Evolutionary conservation across 1,140 invertebrate species (phyloP), one percentile per base, ranked within the genome.

Genomic region (Bombus sylvicola): DNA sequence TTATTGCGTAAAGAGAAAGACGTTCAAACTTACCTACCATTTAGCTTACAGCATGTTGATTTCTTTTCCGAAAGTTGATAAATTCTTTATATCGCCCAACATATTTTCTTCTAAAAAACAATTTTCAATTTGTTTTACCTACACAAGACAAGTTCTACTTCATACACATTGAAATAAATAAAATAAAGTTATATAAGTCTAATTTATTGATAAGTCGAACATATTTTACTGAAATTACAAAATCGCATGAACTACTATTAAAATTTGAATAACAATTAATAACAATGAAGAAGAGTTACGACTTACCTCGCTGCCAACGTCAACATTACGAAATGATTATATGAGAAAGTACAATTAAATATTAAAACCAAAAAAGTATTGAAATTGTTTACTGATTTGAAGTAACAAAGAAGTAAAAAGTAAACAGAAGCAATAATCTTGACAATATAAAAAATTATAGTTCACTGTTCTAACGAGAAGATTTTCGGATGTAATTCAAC

Each of bases 21-120:
- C 34, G 95, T 95, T 66, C 91, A 96, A 15, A 95, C 89, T 43
- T 97, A 97, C 93, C 96, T 97, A 96, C 97, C 97, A 8, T 95
- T 96, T 90, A 96, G 96, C 85, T 92, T 97, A 87, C 96, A 97
- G 91, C 86, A 96, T 91, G 89, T 96, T 0, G 92, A 96, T 92
- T 97, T 97, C 92, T 97, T 97, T 90, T 57, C 93, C 10, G 12
- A 76, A 53, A 37, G 47, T 37, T 64, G 25, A 9, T 79, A 5
- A 85, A 2, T 4, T n/a, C 4, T 15, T 12, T 69, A 3, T 28
- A 12, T n/a, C 4, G 3, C 18, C 1, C 8, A 43, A 25, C 6
- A 72, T 3, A 37, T 1, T 80, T 43, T 10, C 6, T 47, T 39
- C 6, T 22, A 22, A 53, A 3, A 28, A 22, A 37, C 10, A 47